Evolutionary conservation across 1,140 invertebrate species (phyloP), one percentile per base, ranked within the genome.

Genomic region (Colletes gigas): DNA sequence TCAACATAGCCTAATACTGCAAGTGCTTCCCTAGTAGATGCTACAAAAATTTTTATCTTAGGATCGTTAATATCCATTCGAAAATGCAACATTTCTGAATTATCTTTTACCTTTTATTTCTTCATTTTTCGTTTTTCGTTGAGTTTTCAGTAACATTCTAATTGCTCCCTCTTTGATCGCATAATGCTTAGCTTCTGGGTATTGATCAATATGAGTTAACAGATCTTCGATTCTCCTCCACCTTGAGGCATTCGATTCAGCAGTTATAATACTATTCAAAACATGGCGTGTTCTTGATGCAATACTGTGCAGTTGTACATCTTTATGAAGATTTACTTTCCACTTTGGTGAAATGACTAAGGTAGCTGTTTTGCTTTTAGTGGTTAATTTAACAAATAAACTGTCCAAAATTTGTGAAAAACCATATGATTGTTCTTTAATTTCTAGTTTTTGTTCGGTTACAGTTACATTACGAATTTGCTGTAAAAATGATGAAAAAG

Each of bases 1-100:
- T 95, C 94, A 10, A 94, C 92, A 89, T 97, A 95, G 8, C 98
- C 98, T 70, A 98, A 90, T 47, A 98, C 89, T 1, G 96, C 95
- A 70, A 98, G 93, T 1, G 95, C 95, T 94, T 96, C 95, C 83
- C 94, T 93, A 9, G 95, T 84, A 0, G 93, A 90, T 67, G 87
- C 90, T 88, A 86, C 81, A 83, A 88, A 50, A 21, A 68, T 78
- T 71, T 4, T 50, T 57, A 17, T 3, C 1, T 73, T 47, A 5
- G 74, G 50, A 79, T 52, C 19, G 10, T 73, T 30, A 54, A 72
- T 62, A 41, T 70, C 19, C 39, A 65, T 39, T 62, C 0, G 7
- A 66, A 74, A 21, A 10, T 7, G 3, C 15, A 5, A 67, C 65
- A 63, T 57, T 76, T 69, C 0, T 47, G 30, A 19, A n/a, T 1